These are phyloP conservation scores for Synanthedon myopaeformis DNA, from an alignment of 2,888 invertebrate genomes.

Conservation along the genomic window DNA sequence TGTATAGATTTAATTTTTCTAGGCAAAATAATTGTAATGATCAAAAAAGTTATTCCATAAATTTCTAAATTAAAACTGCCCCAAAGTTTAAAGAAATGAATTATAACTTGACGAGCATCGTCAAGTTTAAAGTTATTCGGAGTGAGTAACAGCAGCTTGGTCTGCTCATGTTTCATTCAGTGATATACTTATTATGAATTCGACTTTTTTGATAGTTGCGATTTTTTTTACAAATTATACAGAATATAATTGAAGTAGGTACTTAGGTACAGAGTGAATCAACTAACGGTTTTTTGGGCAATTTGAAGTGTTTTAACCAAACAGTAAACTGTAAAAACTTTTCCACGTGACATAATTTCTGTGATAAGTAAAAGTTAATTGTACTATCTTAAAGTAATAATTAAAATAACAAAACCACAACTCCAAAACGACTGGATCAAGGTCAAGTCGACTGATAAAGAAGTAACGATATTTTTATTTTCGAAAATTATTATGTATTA, in stretches of 20 bases:
- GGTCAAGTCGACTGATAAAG: no score
- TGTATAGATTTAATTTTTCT: no score
- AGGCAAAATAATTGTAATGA: no score
- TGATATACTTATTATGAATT: constrained; percentile 11
- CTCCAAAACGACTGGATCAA: no score
- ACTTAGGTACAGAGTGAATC: neutral
- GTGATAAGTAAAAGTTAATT: no score
- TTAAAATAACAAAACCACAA: no score
- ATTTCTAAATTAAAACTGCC: no score
- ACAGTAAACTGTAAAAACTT: neutral
- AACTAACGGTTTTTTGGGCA: neutral
- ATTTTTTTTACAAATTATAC: neutral
- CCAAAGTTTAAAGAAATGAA: neutral
- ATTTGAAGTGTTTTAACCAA: neutral
- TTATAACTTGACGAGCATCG: neutral
- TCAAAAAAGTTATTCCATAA: no score
- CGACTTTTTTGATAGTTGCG: neutral
- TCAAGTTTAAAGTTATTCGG: neutral
- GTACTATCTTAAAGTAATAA: no score
- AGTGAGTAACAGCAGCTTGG: neutral
- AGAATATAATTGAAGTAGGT: neutral
- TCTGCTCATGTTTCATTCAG: constrained; percentile 16
- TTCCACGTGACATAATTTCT: neutral
- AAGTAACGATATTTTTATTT: no score
- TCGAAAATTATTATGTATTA: no score